These are phyloP conservation scores for Gibbula magus DNA, from an alignment of 2,888 invertebrate species.

Conservation along the genomic window DNA sequence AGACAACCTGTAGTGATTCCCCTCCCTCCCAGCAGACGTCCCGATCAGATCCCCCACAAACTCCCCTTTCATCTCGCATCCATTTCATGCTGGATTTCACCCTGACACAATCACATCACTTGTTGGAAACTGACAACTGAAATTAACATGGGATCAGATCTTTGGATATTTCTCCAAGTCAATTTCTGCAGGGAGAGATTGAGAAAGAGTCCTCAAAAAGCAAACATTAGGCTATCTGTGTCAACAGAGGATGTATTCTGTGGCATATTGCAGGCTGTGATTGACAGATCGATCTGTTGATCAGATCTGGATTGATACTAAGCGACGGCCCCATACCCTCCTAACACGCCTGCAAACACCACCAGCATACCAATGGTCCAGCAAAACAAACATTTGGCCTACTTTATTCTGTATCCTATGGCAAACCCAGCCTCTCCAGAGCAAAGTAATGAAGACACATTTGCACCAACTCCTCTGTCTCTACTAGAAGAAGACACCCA, in stretches of 20 bases:
- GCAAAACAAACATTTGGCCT: background rate
- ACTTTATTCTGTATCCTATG: background rate
- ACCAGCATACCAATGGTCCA: background rate
- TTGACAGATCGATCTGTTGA: slow-evolving; percentile 3
- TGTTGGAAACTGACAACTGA: slow-evolving; percentile 1
- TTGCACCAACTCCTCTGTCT: no score
- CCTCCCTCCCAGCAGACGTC: background rate
- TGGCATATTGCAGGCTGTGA: background rate
- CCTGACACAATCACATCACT: background rate
- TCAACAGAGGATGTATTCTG: background rate
- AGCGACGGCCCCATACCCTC: background rate
- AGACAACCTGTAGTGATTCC: no score
- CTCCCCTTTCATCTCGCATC: background rate
- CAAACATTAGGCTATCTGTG: background rate
- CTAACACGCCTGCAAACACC: slow-evolving; percentile 3
- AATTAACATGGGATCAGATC: slow-evolving; percentile 5
- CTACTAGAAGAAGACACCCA: no score
- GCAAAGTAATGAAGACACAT: no score
- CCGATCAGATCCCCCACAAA: background rate
- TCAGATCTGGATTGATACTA: background rate
- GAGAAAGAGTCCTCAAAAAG: background rate
- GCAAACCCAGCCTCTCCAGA: background rate
- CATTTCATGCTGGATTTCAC: background rate
- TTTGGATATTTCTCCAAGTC: background rate
- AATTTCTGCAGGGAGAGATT: background rate